Conservation (phyloP, 2,113 vertebrate species). For the Carassius auratus region DNA sequence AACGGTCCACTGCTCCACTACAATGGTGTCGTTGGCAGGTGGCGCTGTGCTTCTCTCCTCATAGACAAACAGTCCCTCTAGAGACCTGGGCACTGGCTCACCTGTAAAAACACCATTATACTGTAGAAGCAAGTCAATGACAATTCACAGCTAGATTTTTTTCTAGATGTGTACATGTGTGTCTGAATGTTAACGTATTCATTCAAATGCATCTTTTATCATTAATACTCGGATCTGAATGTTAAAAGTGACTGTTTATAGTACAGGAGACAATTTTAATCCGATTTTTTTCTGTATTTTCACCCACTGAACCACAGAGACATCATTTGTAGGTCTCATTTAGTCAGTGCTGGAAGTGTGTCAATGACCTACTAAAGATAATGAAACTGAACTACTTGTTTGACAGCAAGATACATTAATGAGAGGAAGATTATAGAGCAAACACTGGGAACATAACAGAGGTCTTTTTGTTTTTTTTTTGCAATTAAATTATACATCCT, state of each 20-base stretch:
- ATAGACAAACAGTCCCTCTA: slow-evolving; percentile 94
- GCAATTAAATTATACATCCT: neutral
- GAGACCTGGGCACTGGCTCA: slow-evolving; percentile 85
- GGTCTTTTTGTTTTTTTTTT: neutral
- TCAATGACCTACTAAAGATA: slow-evolving; percentile 56
- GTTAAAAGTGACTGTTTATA: neutral
- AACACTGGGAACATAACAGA: neutral
- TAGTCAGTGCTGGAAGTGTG: slow-evolving; percentile 30
- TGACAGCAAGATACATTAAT: slow-evolving; percentile 45
- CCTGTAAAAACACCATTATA: slow-evolving; percentile 71
- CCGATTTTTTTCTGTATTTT: neutral
- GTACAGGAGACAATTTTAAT: neutral
- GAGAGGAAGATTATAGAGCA: neutral
- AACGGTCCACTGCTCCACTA: slow-evolving; percentile 97
- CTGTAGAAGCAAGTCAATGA: neutral
- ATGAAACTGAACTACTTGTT: slow-evolving; percentile 64
- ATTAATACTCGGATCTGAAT: neutral
- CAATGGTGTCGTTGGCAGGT: slow-evolving; percentile 91
- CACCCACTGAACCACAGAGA: neutral
- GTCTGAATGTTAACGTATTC: neutral
- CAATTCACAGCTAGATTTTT: neutral
- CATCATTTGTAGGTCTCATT: slow-evolving; percentile 32
- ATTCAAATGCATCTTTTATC: neutral
- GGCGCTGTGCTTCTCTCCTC: slow-evolving; percentile 83
- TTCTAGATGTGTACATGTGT: neutral